phyloP scores from a whole-genome alignment of 2,888 invertebrate genomes.

The Drosophila siamana region DNA sequence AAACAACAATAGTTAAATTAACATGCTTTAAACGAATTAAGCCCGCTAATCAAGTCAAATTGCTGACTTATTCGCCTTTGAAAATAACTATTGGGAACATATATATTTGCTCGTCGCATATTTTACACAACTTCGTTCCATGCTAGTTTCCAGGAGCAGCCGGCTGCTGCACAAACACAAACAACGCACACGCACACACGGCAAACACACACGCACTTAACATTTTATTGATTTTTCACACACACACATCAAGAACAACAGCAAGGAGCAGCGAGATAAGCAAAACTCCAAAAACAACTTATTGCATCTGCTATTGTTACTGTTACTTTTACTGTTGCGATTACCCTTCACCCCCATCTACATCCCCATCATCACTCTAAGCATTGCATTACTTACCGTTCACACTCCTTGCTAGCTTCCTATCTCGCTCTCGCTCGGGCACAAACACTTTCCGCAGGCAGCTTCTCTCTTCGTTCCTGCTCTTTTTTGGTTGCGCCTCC shows the following conservation, averaged over 20 bases:
- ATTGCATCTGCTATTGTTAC: conserved; percentile 16
- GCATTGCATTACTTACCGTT: conserved; percentile 50
- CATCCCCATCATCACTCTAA: neutral
- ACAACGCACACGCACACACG: conserved; percentile 27
- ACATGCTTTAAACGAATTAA: conserved; percentile 68
- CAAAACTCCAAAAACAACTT: conserved; percentile 16
- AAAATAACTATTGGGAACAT: conserved; percentile 15
- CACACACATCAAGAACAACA: conserved; percentile 24
- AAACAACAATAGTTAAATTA: conserved; percentile 48
- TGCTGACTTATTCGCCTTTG: conserved; percentile 5
- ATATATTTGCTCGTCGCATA: neutral
- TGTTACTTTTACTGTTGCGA: conserved; percentile 13
- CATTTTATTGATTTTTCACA: conserved; percentile 60
- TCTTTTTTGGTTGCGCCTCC: conserved; percentile 29
- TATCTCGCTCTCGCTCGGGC: neutral
- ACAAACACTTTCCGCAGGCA: neutral
- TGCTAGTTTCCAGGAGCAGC: conserved; percentile 33
- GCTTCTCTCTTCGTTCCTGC: conserved; percentile 15
- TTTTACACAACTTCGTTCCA: neutral
- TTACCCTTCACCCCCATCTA: conserved; percentile 3
- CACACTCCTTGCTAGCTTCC: conserved; percentile 35
- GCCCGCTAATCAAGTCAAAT: conserved; percentile 52
- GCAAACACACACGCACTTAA: neutral
- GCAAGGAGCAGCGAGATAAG: conserved; percentile 36
- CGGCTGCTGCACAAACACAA: conserved; percentile 63